These are phyloP conservation scores for Quadroppia sp. DNA, from an alignment of 2,888 invertebrate genomes.

Conservation along the genomic window DNA sequence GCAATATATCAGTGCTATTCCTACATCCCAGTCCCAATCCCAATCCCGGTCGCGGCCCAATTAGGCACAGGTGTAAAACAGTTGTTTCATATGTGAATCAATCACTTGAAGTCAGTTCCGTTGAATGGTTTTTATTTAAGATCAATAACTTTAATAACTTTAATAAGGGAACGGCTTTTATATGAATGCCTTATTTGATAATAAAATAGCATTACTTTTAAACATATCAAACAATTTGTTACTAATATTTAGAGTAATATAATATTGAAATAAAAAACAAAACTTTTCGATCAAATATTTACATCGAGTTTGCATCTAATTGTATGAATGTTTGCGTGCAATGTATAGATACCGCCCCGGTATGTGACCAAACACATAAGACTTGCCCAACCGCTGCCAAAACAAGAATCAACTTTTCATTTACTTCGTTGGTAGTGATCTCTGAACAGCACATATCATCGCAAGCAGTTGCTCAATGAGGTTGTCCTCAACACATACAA, in stretches of 20 bases:
- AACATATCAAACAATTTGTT: too few relatives aligned
- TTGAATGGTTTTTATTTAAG: slow-evolving; percentile 14
- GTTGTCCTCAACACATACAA: neutral
- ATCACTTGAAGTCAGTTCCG: slow-evolving; percentile 16
- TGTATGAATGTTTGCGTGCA: neutral
- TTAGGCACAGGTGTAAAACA: slow-evolving; percentile 8
- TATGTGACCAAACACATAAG: neutral
- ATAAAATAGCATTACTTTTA: too few relatives aligned
- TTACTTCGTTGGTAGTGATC: slow-evolving; percentile 9
- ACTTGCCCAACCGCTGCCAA: slow-evolving; percentile 34
- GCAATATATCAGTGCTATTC: neutral
- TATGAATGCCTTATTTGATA: neutral
- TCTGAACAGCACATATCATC: slow-evolving; percentile 25
- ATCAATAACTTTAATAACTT: neutral
- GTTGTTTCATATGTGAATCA: slow-evolving; percentile 3
- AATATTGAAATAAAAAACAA: neutral
- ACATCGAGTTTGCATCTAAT: slow-evolving; percentile 21
- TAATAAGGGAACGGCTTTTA: slow-evolving; percentile 2
- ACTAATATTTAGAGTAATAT: too few relatives aligned
- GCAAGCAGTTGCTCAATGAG: slow-evolving; percentile 28
- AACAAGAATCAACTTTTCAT: slow-evolving; percentile 25
- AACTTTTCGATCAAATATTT: slow-evolving; percentile 15
- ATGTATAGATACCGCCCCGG: slow-evolving; percentile 31
- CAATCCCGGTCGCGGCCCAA: slow-evolving; percentile 20
- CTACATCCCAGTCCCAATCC: too few relatives aligned